Percentiles rank a stretch among this genome's conserved stretches.
Conservation (phyloP, 64 coral and sea anemone genomes). For the Stylophora pistillata region DNA sequence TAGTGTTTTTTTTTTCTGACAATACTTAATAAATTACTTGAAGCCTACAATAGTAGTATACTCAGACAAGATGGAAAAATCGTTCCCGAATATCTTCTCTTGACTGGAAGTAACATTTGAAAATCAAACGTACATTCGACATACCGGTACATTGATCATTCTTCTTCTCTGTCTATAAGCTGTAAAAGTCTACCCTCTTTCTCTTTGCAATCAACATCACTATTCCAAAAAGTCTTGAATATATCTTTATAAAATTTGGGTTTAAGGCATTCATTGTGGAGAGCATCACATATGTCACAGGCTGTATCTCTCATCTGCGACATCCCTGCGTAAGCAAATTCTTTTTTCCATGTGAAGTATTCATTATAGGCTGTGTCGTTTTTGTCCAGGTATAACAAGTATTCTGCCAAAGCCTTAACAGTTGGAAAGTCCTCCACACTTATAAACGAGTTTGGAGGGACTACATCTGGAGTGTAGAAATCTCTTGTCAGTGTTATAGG, state of each 20-base stretch:
- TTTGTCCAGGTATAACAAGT: background rate
- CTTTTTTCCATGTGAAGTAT: background rate
- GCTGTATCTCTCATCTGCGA: background rate
- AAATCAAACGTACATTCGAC: too few species aligned
- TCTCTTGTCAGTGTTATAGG: background rate
- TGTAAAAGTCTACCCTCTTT: background rate
- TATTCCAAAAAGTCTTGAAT: background rate
- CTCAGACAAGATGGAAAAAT: too few species aligned
- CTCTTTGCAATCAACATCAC: background rate
- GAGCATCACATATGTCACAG: background rate
- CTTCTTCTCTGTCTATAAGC: background rate
- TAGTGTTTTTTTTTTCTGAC: too few species aligned
- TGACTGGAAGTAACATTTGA: too few species aligned
- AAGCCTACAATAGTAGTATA: too few species aligned
- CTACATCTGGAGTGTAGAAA: background rate
- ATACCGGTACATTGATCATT: background rate
- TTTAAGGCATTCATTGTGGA: background rate
- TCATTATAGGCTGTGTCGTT: background rate
- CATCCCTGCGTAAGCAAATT: background rate
- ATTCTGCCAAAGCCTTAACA: conserved; percentile 5
- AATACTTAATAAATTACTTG: too few species aligned
- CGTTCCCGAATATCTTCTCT: too few species aligned
- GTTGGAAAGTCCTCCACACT: background rate
- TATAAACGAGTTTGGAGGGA: background rate
- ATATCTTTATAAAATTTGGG: background rate